These are phyloP conservation scores for Hormaphis cornu DNA, from an alignment of 1,140 invertebrate genomes.

Conservation along the genomic window DNA sequence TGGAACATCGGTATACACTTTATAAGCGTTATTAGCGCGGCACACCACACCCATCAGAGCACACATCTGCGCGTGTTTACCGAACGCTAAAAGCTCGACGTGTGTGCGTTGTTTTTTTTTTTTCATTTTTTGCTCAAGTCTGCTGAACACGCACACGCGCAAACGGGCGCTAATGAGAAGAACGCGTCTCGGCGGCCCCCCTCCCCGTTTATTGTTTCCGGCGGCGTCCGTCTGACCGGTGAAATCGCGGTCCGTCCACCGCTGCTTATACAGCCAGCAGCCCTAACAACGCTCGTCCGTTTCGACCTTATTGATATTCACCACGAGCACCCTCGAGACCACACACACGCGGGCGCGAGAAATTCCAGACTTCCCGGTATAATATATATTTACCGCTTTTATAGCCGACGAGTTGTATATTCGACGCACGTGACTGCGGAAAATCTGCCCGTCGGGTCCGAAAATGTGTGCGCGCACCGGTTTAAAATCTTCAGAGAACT, in stretches of 20 bases:
- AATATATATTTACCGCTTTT: too few species aligned
- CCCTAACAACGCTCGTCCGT: not conserved
- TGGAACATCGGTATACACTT: too few species aligned
- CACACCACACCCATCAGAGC: too few species aligned
- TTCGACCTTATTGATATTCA: not conserved
- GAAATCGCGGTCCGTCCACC: not conserved
- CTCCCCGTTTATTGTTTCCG: slow-evolving; percentile 19
- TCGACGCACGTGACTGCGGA: not conserved
- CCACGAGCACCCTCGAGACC: not conserved
- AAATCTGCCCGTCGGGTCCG: too few species aligned
- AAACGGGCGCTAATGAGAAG: slow-evolving; percentile 9
- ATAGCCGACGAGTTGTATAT: not conserved
- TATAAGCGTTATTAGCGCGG: too few species aligned
- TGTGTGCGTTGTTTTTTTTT: not conserved
- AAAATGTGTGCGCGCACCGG: too few species aligned
- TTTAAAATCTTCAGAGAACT: too few species aligned
- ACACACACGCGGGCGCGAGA: not conserved
- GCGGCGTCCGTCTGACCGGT: not conserved
- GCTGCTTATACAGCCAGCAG: too few species aligned
- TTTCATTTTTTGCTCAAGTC: not conserved
- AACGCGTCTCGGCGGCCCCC: not conserved
- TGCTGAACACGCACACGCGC: not conserved
- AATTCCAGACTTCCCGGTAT: not conserved
- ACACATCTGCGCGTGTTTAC: not conserved
- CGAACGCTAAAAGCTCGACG: not conserved